Conservation (phyloP, 2,113 vertebrate genomes). For the Haplochromis vanheusdeni region DNA sequence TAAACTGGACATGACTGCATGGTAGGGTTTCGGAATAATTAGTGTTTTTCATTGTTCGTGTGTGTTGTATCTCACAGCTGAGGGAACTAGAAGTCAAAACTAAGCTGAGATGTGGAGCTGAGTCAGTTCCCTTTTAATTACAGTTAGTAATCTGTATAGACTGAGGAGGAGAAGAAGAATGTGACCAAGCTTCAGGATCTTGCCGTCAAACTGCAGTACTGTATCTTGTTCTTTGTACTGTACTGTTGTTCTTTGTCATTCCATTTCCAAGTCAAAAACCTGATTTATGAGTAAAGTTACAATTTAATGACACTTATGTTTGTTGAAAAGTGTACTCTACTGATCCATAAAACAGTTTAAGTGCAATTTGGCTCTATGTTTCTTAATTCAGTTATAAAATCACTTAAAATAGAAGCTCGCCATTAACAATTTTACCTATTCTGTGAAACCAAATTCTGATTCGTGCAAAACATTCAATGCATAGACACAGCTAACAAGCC, state of each 20-base stretch:
- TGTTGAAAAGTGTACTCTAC: neutral
- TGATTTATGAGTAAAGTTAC: neutral
- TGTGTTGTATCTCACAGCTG: neutral
- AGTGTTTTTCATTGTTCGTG: neutral
- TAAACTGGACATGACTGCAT: neutral
- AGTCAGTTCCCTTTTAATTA: neutral
- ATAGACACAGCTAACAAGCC: neutral
- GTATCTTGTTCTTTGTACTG: neutral
- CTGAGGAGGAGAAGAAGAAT: neutral
- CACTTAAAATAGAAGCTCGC: neutral
- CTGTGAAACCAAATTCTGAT: neutral
- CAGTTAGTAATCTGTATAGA: neutral
- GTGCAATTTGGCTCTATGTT: neutral
- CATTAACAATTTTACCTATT: neutral
- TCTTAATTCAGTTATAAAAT: neutral
- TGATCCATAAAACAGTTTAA: neutral
- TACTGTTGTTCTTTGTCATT: neutral
- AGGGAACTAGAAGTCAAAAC: neutral
- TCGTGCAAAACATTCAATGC: neutral
- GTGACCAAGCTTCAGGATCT: neutral
- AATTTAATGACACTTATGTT: neutral
- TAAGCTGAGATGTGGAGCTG: neutral
- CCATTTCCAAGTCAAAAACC: neutral
- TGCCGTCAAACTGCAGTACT: neutral
- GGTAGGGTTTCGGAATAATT: neutral